A percentile compares a stretch with the other conserved stretches of the same genome.
phyloP scores from a whole-genome alignment of 1,140 invertebrate genomes.

The Cryptotermes secundus region DNA sequence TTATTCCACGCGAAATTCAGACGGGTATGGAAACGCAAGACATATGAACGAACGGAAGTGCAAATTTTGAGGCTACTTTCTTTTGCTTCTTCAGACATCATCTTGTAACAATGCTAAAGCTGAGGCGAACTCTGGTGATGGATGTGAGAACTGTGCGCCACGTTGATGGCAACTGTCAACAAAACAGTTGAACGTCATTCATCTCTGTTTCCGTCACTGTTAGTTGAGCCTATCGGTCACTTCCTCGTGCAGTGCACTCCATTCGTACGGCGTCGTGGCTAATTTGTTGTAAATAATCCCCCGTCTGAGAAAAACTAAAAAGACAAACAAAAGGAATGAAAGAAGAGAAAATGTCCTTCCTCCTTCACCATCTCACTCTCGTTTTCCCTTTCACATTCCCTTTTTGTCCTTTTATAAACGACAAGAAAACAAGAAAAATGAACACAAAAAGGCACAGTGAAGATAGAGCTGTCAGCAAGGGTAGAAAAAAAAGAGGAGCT shows the following conservation, averaged over 20 bases:
- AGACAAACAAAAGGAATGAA: constrained; percentile 7
- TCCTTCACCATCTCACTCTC: background rate
- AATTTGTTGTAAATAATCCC: constrained; percentile 31
- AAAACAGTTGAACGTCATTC: constrained; percentile 28
- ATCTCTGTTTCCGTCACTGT: constrained; percentile 24
- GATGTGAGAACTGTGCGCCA: constrained; percentile 26
- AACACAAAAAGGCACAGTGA: constrained; percentile 24
- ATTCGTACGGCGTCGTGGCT: constrained; percentile 25
- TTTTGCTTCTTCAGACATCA: background rate
- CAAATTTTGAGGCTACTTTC: background rate
- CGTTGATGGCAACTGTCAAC: constrained; percentile 25
- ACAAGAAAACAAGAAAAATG: constrained; percentile 27
- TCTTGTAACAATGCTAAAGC: background rate
- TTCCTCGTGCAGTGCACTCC: constrained; percentile 1
- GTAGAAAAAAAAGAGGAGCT: background rate
- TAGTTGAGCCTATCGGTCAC: background rate
- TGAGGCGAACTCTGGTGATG: constrained; percentile 15
- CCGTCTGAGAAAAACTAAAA: background rate
- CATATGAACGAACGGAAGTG: too few relatives aligned
- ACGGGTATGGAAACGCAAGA: too few relatives aligned
- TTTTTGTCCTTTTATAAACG: constrained; percentile 26
- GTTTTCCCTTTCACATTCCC: background rate
- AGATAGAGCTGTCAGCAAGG: constrained; percentile 22
- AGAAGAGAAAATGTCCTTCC: constrained; percentile 14
- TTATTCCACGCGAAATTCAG: too few relatives aligned